Evolutionary conservation across 2,797 vertebrate species (phyloP).

Genomic region (Crenichthys baileyi): DNA sequence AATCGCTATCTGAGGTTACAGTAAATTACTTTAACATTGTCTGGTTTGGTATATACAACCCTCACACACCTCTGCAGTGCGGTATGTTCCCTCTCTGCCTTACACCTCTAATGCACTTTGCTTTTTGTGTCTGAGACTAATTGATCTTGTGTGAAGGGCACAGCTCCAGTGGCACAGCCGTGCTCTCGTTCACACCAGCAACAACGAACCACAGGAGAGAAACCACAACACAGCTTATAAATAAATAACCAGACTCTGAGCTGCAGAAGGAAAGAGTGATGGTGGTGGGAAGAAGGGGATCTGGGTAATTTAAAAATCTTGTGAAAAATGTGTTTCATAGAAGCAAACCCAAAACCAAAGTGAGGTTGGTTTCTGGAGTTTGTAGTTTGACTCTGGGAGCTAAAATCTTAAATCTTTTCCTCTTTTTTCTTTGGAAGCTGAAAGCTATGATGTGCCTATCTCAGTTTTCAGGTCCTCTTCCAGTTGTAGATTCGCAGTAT

Average conservation of each 20-base stretch:
- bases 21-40: conserved; percentile 18
- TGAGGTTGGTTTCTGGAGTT: conserved; percentile 15
- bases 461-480: too few species aligned
- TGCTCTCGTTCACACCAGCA: conserved; percentile 24
- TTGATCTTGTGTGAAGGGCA: conserved; percentile 64
- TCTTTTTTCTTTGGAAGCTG: too few species aligned
- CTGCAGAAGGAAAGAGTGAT: conserved; percentile 36
- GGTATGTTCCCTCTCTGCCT: conserved; percentile 14
- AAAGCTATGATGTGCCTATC: too few species aligned
- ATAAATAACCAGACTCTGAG: conserved; percentile 57
- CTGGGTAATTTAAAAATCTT: conserved; percentile 17
- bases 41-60: background rate
- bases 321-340: conserved; percentile 21
- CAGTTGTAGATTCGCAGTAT: too few species aligned
- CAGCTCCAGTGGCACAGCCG: conserved; percentile 30
- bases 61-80: background rate
- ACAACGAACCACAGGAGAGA: conserved; percentile 51
- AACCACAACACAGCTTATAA: conserved; percentile 45
- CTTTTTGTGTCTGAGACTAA: conserved; percentile 34
- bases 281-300: conserved; percentile 28
- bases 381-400: conserved; percentile 4
- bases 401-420: background rate
- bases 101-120: conserved; percentile 4
- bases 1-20: background rate
- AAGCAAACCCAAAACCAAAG: conserved; percentile 14